These are phyloP conservation scores for Lophius americanus DNA, from an alignment of 2,797 vertebrate species.

Conservation along the genomic window DNA sequence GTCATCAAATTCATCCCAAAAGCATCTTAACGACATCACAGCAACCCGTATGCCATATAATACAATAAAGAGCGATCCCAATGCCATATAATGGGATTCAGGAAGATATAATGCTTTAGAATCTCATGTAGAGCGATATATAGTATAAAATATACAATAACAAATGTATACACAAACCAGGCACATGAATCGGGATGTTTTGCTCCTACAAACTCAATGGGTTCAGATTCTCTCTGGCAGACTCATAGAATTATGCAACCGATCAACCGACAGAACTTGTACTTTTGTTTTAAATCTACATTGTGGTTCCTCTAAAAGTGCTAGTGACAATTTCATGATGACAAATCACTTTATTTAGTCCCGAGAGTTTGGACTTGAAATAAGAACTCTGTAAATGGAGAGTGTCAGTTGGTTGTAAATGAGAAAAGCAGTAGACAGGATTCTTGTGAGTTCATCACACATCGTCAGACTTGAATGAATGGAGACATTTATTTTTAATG, in stretches of 20 bases:
- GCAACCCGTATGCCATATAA: no score
- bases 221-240: background rate
- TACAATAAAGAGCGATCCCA: no score
- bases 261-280: background rate
- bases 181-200: no score
- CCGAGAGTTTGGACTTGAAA: background rate
- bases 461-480: constrained; percentile 3
- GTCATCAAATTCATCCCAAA: no score
- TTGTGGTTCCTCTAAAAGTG: background rate
- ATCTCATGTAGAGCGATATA: no score
- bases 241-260: no score
- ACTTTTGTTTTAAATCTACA: constrained; percentile 1
- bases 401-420: background rate
- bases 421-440: background rate
- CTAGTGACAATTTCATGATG: constrained; percentile 12
- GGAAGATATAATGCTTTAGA: no score
- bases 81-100: no score
- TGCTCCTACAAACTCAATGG: no score
- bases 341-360: background rate
- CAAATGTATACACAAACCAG: no score
- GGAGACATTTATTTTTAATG: background rate
- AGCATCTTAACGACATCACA: no score
- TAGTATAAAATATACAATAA: no score
- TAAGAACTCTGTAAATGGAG: background rate
- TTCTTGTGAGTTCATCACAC: background rate